Conservation (phyloP, 23 tunicate genomes). For the Botrylloides violaceus region DNA sequence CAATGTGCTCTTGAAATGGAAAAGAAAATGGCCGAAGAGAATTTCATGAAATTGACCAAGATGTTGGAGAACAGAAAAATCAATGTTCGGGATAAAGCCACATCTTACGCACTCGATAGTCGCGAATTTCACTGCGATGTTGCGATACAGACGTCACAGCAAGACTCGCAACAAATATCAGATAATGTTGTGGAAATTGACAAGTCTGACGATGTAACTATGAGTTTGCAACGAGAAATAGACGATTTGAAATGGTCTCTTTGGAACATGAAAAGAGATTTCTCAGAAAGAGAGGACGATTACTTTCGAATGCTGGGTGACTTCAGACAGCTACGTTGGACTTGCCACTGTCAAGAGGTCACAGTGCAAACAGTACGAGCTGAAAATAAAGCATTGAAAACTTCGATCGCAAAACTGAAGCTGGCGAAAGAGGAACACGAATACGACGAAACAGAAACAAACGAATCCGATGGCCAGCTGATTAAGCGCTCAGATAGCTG, state of each 20-base stretch:
- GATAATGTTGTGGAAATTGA: neutral
- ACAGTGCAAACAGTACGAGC: conserved; percentile 14
- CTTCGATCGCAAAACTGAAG: neutral
- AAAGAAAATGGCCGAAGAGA: neutral
- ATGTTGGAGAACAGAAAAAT: neutral
- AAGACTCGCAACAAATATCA: neutral
- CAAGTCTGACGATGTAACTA: neutral
- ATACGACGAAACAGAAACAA: neutral
- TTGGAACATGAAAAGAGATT: neutral
- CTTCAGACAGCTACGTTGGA: conserved; percentile 10
- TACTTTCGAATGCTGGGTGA: neutral
- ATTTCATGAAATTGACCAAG: neutral
- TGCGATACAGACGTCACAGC: neutral
- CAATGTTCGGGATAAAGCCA: neutral
- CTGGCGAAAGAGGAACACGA: too few relatives aligned
- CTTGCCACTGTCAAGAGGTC: conserved; percentile 17
- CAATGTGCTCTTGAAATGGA: neutral
- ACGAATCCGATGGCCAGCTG: neutral
- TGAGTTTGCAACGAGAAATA: neutral
- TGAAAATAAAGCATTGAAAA: neutral
- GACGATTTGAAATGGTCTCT: neutral
- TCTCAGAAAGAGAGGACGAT: neutral
- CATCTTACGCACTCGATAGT: too few relatives aligned
- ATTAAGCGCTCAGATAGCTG: neutral
- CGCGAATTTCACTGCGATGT: too few relatives aligned